Conservation (phyloP, 1,140 invertebrate species). For the Diachasmimorpha longicaudata region DNA sequence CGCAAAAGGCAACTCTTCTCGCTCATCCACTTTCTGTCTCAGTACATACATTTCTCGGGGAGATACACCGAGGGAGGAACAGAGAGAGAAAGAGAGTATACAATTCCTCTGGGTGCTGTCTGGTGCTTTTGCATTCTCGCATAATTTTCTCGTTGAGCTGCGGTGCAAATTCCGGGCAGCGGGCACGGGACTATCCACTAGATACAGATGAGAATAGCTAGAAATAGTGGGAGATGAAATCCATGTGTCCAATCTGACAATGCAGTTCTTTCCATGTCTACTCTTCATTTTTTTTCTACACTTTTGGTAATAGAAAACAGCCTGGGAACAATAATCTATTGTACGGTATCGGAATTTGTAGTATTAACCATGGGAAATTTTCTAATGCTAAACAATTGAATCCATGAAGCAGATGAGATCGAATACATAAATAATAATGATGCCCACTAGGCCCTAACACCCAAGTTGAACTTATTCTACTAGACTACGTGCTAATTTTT, state of each 20-base stretch:
- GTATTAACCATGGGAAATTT: too few relatives aligned
- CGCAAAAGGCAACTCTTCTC: background rate
- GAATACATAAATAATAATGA: too few relatives aligned
- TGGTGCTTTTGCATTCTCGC: background rate
- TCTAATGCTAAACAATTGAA: too few relatives aligned
- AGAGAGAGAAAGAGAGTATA: background rate
- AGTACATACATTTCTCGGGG: background rate
- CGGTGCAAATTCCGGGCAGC: background rate
- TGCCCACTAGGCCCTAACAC: too few relatives aligned
- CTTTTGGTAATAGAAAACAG: too few relatives aligned
- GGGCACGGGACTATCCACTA: background rate
- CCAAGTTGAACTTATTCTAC: too few relatives aligned
- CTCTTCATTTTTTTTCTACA: too few relatives aligned
- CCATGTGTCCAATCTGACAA: background rate
- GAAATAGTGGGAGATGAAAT: background rate
- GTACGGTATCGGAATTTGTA: too few relatives aligned
- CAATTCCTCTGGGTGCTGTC: background rate
- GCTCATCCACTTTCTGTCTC: conserved; percentile 1
- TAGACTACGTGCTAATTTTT: too few relatives aligned
- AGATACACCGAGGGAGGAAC: background rate
- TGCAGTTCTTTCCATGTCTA: background rate
- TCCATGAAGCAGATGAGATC: too few relatives aligned
- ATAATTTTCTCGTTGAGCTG: conserved; percentile 2
- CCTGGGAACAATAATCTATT: too few relatives aligned
- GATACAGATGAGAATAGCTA: background rate